Conservation (phyloP, 2,888 invertebrate species). For the Spatulosminthurus flaviceps region DNA sequence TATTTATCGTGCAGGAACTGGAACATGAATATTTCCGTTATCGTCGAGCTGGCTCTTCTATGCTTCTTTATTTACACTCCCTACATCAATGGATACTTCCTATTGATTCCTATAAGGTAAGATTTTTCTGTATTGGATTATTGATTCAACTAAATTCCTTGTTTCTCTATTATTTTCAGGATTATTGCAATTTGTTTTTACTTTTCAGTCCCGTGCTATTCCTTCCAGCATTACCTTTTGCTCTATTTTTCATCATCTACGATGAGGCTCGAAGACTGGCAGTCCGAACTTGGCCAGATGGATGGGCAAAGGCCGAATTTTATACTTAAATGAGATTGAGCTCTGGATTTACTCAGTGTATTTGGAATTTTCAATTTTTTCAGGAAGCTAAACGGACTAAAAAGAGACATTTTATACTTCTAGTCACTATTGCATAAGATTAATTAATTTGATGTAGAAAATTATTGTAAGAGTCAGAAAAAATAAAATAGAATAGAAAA, state of each 20-base stretch:
- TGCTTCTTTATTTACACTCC: conserved; percentile 60
- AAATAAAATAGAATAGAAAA: no score
- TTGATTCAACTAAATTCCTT: no score
- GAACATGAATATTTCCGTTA: conserved; percentile 61
- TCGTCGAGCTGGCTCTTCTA: conserved; percentile 52
- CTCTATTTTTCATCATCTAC: not conserved
- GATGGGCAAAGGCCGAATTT: not conserved
- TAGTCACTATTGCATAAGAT: no score
- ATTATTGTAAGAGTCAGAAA: no score
- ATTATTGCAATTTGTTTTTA: not conserved
- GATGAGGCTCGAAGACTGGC: not conserved
- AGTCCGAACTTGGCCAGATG: not conserved
- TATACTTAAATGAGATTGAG: no score
- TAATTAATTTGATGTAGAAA: no score
- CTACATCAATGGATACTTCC: conserved; percentile 41
- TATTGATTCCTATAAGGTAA: not conserved
- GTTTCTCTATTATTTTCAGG: not conserved
- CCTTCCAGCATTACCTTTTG: not conserved
- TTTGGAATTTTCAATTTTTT: no score
- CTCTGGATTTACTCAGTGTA: no score
- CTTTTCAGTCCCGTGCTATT: not conserved
- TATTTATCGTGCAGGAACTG: conserved; percentile 55
- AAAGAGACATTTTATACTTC: no score
- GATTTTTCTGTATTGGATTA: no score
- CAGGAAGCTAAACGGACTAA: no score